Base-by-base conservation (phyloP, 2,888 invertebrate species). In the Julus scanicus region DNA sequence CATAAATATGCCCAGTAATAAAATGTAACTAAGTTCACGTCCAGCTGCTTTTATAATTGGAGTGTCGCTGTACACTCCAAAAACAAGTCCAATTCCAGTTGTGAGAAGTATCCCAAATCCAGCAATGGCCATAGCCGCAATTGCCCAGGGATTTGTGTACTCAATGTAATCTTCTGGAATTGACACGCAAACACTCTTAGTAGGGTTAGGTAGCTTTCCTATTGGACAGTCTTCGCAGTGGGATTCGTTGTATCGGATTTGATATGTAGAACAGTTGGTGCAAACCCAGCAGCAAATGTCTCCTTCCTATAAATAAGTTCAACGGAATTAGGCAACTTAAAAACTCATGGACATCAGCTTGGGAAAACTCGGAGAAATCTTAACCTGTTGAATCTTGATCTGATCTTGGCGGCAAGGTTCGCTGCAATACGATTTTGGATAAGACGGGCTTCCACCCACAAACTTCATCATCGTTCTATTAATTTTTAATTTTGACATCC, bases 11-110 rank as follows among this genome's bases (percentile, higher is more conserved):
- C 93, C 94, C 40, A 92, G 89, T 17, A 94, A 91, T 40, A 94
- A 90, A 1, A 94, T 91, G 84, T 92, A 93, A 87, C 93, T 93
- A 13, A 94, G 91, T 90, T 94, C 94, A 40, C 94, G 92, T 1
- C 94, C 94, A 0, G 94, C 93, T 0, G 94, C 94, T 90, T 94
- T 94, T 89, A 94, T 93, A 87, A 94, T 92, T 1, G 94, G 94
- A 0, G 94, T 94, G 57, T 93, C 92, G 86, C 92, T 92, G 91
- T 93, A 93, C 17, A 91, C 91, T 92, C 93, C 93, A 90, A 94
- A 94, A 9, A 94, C 92, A 11, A 92, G 90, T 1, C 92, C 92
- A 8, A 94, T 93, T 89, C 93, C 91, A 6, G 92, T 89, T 0
- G 93, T 93, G 57, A 93, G 90, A 8, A 93, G 89, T 17, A 94